Percentiles rank a stretch among this genome's conserved stretches.
phyloP scores from a whole-genome alignment of 2,113 vertebrate genomes.

The Synchiropus splendidus region DNA sequence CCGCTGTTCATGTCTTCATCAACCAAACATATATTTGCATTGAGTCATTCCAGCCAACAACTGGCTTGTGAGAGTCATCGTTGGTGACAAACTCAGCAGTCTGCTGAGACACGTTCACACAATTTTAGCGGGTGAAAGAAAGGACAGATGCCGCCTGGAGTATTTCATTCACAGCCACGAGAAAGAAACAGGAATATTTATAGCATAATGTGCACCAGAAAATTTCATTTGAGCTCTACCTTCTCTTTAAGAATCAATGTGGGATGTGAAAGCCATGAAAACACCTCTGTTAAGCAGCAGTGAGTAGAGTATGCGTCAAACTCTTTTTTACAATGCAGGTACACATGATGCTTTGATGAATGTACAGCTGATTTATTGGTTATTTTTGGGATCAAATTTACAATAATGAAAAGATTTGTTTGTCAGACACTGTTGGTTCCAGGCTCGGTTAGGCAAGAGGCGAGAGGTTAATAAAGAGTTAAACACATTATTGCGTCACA shows the following conservation, averaged over 20 bases:
- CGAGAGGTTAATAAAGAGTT: too few relatives aligned
- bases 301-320: too few relatives aligned
- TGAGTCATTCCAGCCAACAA: slow-evolving; percentile 5
- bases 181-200: slow-evolving; percentile 11
- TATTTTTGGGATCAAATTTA: too few relatives aligned
- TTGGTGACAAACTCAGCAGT: too few relatives aligned
- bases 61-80: background rate
- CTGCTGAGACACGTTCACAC: slow-evolving; percentile 13
- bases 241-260: slow-evolving; percentile 32
- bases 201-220: slow-evolving; percentile 19
- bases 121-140: slow-evolving; percentile 40
- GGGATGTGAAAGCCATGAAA: slow-evolving; percentile 55
- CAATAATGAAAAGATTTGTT: too few relatives aligned
- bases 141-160: slow-evolving; percentile 37
- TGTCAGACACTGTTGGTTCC: too few relatives aligned
- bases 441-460: too few relatives aligned
- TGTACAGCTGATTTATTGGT: too few relatives aligned
- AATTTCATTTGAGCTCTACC: slow-evolving; percentile 22
- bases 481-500: too few relatives aligned
- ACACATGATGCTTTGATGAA: too few relatives aligned
- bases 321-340: too few relatives aligned
- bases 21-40: slow-evolving; percentile 8
- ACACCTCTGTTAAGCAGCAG: too few relatives aligned
- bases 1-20: slow-evolving; percentile 10
- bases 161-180: slow-evolving; percentile 28